Percentiles rank a stretch among this genome's conserved stretches.
These are phyloP conservation scores for Chrysina gloriosa DNA, from an alignment of 2,888 invertebrate species.

Conservation along the genomic window DNA sequence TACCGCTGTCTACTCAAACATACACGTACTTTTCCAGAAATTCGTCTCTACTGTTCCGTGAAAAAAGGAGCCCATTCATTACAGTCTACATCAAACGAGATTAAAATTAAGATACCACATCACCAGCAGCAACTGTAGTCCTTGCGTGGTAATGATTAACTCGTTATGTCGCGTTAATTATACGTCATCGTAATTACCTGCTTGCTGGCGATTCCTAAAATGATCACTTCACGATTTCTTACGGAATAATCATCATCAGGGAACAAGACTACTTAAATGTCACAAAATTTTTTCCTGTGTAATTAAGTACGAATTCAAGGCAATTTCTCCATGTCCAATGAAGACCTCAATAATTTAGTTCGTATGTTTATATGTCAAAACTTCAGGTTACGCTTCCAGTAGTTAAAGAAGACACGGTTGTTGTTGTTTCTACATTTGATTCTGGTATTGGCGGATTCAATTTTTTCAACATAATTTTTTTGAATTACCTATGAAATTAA, in stretches of 20 bases:
- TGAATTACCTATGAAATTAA: too few species aligned
- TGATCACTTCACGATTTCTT: constrained; percentile 7
- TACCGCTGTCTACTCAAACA: neutral
- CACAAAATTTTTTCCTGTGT: neutral
- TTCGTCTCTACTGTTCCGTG: neutral
- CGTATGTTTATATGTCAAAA: too few species aligned
- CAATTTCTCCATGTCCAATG: neutral
- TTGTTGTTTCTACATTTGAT: too few species aligned
- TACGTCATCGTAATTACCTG: constrained; percentile 18
- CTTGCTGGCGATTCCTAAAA: constrained; percentile 20
- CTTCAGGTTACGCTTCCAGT: too few species aligned
- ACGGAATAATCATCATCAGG: neutral
- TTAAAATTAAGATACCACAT: constrained; percentile 28
- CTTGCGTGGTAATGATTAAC: constrained; percentile 12
- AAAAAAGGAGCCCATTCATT: constrained; percentile 22
- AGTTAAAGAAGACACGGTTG: too few species aligned
- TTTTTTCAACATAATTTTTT: too few species aligned
- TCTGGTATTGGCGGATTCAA: too few species aligned
- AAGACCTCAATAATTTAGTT: neutral
- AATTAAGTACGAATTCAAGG: constrained; percentile 5
- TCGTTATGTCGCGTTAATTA: constrained; percentile 24
- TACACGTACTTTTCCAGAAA: constrained; percentile 7
- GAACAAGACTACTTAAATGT: constrained; percentile 4
- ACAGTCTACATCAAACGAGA: constrained; percentile 22
- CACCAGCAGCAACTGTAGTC: constrained; percentile 1